Evolutionary conservation across 2,888 invertebrate genomes (phyloP).

Genomic region (Melieria crassipennis): DNA sequence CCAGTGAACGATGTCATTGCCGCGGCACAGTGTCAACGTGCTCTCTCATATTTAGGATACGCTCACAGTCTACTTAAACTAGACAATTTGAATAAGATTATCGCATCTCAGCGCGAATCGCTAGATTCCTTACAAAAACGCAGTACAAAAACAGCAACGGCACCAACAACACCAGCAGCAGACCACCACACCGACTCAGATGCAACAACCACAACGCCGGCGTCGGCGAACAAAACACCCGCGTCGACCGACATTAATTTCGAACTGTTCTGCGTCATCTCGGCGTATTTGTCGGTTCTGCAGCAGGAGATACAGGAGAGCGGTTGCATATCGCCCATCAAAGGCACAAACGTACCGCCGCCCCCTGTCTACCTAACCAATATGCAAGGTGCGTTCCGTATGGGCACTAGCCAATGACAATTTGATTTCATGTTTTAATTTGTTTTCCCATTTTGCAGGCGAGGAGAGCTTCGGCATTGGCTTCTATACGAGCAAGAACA

Average conservation of each 20-base stretch:
- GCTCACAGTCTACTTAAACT: slow-evolving; percentile 64
- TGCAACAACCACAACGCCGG: slow-evolving; percentile 4
- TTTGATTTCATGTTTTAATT: background rate
- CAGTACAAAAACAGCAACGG: slow-evolving; percentile 46
- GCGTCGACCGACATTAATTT: slow-evolving; percentile 56
- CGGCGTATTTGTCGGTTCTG: slow-evolving; percentile 64
- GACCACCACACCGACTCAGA: slow-evolving; percentile 21
- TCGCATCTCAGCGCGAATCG: slow-evolving; percentile 59
- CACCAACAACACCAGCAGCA: slow-evolving; percentile 45
- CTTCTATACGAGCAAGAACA: slow-evolving; percentile 60
- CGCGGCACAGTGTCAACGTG: slow-evolving; percentile 65
- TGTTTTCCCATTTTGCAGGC: slow-evolving; percentile 35
- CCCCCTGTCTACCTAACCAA: slow-evolving; percentile 66
- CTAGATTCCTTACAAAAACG: slow-evolving; percentile 53
- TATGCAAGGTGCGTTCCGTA: slow-evolving; percentile 55
- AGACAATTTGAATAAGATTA: slow-evolving; percentile 63
- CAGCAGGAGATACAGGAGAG: slow-evolving; percentile 66
- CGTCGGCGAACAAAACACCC: background rate
- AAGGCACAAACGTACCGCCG: slow-evolving; percentile 66
- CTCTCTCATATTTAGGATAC: slow-evolving; percentile 65
- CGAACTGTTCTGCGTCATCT: slow-evolving; percentile 65
- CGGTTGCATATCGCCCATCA: slow-evolving; percentile 66
- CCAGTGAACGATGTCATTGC: slow-evolving; percentile 60
- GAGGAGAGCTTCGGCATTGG: slow-evolving; percentile 51
- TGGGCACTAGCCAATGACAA: background rate